Evolutionary conservation across 1,140 invertebrate species (phyloP), one percentile per base, ranked within the genome.

Genomic region (Oedothorax gibbosus): DNA sequence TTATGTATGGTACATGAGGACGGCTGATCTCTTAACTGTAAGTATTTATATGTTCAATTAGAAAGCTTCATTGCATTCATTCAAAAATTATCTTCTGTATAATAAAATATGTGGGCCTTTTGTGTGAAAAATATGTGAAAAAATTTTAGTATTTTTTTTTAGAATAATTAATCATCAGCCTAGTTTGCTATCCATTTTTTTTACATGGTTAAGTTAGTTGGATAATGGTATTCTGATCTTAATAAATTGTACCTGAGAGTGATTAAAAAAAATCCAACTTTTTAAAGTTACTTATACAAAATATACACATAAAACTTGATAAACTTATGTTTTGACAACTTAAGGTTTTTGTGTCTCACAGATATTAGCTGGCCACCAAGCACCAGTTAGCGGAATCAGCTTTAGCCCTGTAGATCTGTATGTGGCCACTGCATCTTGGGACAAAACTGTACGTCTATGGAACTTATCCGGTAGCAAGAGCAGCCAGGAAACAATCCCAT

Each of bases 1-100:
- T 86, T 99, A 94, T 91, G 91, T 99, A 0, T 99, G 98, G 98
- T 98, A 96, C 0, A 91, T 99, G 85, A 95, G 98, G 91, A 94
- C 96, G 15, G 98, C 98, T 6, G 93, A 93, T 86, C 91, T 99
- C 0, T 89, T 99, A 49, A 97, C 99, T 91, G 95, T 96, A 89
- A 90, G 86, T 60, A 83, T 5, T 20, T 20, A 71, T 54, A 35
- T 35, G 35, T 35, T 35, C 1, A 35, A 35, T 35, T n/a, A n/a
- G n/a, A n/a, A n/a, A n/a, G n/a, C n/a, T 35, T 35, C 35, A 35
- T 35, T 35, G 35, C 1, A 35, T 35, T 35, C 35, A 35, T 5
- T 35, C 1, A 35, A 35, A 35, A 35, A 35, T 35, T 35, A 35
- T 35, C 35, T 35, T 35, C 35, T 5, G 1, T 35, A 35, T 35